Evolutionary conservation across 2,113 vertebrate species (phyloP).

Genomic region (Platichthys stellatus): DNA sequence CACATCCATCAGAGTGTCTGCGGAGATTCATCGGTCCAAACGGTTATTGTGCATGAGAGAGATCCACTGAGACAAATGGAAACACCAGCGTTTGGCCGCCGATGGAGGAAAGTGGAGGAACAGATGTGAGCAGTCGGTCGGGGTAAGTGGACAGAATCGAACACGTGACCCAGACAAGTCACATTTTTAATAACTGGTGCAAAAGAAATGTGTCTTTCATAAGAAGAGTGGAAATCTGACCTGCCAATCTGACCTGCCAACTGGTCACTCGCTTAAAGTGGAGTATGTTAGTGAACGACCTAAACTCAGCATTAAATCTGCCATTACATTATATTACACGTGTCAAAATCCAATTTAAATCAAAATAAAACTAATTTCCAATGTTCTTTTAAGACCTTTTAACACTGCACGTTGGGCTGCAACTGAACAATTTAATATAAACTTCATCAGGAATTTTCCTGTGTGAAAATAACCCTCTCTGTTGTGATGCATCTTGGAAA

Average conservation of each 20-base stretch:
- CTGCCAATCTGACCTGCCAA: no score
- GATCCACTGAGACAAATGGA: slow-evolving; percentile 50
- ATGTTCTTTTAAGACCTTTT: no score
- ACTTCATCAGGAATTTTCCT: background rate
- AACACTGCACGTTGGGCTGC: no score
- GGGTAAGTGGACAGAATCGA: slow-evolving; percentile 4
- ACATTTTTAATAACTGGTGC: background rate
- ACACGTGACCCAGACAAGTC: background rate
- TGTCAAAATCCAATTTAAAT: no score
- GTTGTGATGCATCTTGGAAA: background rate
- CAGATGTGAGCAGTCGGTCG: slow-evolving; percentile 51
- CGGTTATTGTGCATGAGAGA: slow-evolving; percentile 20
- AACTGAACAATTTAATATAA: background rate
- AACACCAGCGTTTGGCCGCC: slow-evolving; percentile 44
- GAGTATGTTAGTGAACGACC: no score
- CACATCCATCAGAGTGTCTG: background rate
- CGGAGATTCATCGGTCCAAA: background rate
- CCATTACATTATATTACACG: no score
- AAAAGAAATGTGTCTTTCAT: no score
- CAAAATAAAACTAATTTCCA: no score
- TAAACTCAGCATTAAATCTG: no score
- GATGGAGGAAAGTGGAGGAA: slow-evolving; percentile 43
- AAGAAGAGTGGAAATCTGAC: no score
- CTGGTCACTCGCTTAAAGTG: no score
- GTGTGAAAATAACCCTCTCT: background rate